phyloP scores from a whole-genome alignment of 1,140 invertebrate species.

The Listronotus oregonensis region DNA sequence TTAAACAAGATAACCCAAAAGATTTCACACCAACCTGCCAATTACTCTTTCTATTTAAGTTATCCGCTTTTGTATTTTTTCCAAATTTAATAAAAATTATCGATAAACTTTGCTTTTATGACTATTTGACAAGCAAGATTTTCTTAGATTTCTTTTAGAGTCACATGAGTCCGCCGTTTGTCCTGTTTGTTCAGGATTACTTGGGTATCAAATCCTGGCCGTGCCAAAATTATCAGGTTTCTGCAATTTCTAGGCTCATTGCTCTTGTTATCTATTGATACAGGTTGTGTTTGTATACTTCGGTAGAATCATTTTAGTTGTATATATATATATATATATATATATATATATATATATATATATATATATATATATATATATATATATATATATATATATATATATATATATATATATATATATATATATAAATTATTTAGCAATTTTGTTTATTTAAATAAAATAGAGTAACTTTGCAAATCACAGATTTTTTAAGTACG shows the following conservation, averaged over 20 bases:
- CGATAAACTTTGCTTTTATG: slow-evolving; percentile 23
- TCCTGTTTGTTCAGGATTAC: slow-evolving; percentile 39
- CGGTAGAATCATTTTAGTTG: neutral
- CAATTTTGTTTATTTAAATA: no score
- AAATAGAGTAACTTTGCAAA: no score
- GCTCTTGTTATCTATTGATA: slow-evolving; percentile 20
- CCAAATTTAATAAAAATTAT: slow-evolving; percentile 24
- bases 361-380: no score
- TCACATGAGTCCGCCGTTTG: slow-evolving; percentile 15
- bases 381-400: no score
- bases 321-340: no score
- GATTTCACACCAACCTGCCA: slow-evolving; percentile 22
- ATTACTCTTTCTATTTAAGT: slow-evolving; percentile 5
- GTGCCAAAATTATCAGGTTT: slow-evolving; percentile 38
- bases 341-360: no score
- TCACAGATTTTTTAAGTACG: no score
- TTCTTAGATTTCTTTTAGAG: slow-evolving; percentile 14
- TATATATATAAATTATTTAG: no score
- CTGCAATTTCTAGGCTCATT: slow-evolving; percentile 28
- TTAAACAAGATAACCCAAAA: neutral
- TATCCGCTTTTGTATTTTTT: neutral
- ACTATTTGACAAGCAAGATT: slow-evolving; percentile 21
- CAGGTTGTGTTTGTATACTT: slow-evolving; percentile 6
- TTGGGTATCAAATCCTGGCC: slow-evolving; percentile 29
- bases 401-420: no score